These are phyloP conservation scores for Dugesia japonica DNA, from an alignment of 2,888 invertebrate species.

Conservation along the genomic window DNA sequence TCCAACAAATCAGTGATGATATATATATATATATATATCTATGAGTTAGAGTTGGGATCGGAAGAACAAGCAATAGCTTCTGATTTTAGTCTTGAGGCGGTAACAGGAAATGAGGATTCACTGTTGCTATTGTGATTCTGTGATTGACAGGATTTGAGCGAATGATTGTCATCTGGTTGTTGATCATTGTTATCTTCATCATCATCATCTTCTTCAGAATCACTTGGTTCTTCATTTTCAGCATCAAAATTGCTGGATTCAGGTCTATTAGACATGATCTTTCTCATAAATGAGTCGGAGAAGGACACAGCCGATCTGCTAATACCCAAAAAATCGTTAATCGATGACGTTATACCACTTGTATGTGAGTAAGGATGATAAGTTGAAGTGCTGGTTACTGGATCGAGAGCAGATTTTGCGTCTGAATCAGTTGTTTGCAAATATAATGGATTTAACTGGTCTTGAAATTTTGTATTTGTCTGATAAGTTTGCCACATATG, in stretches of 20 bases:
- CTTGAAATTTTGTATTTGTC: neutral
- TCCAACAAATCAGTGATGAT: neutral
- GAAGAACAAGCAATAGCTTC: neutral
- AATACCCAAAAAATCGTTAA: neutral
- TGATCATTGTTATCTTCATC: neutral
- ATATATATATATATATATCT: neutral
- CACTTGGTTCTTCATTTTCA: neutral
- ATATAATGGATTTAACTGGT: neutral
- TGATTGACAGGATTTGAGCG: constrained; percentile 9
- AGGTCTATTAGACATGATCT: neutral
- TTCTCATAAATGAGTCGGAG: neutral
- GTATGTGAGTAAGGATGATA: constrained; percentile 2
- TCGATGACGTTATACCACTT: neutral
- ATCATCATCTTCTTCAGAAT: constrained; percentile 14
- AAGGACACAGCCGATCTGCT: neutral
- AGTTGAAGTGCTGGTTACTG: neutral
- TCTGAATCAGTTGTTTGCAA: neutral
- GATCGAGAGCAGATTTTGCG: neutral
- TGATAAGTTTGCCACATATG: constrained; percentile 16
- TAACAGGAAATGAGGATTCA: constrained; percentile 10
- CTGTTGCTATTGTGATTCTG: neutral
- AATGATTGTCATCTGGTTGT: neutral
- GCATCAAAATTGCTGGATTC: constrained; percentile 16
- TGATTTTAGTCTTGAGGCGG: constrained; percentile 8
- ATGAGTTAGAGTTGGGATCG: constrained; percentile 20